Conservation (phyloP, 2,113 vertebrate genomes). For the Petromus typicus region DNA sequence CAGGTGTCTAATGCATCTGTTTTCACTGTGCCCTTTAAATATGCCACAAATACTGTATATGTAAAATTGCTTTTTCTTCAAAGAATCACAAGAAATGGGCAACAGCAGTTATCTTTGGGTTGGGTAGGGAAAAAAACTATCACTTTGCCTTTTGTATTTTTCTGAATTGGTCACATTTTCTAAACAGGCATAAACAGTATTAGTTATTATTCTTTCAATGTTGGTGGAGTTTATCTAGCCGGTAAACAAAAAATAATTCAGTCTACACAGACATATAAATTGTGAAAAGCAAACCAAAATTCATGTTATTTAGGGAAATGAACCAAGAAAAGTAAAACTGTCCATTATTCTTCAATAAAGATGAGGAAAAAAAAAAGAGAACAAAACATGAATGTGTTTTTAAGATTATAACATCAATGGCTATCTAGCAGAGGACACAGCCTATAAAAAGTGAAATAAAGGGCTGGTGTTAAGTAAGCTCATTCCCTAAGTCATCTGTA, state of each 20-base stretch:
- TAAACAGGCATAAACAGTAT: not conserved
- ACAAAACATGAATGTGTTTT: not conserved
- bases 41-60: not conserved
- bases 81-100: not conserved
- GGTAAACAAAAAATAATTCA: not conserved
- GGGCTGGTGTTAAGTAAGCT: not conserved
- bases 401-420: not conserved
- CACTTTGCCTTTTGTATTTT: slow-evolving; percentile 20
- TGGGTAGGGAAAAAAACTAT: not conserved
- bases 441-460: not conserved
- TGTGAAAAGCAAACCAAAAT: not conserved
- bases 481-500: not conserved
- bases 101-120: not conserved
- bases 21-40: not conserved
- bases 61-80: not conserved
- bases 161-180: slow-evolving; percentile 10
- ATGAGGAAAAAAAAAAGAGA: not conserved
- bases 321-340: slow-evolving; percentile 24
- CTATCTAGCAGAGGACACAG: not conserved
- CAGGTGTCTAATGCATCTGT: not conserved
- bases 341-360: not conserved
- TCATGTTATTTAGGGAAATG: not conserved
- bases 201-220: slow-evolving; percentile 8
- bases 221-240: not conserved
- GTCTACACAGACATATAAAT: not conserved